These are phyloP conservation scores for Hylaea fasciaria DNA, from an alignment of 2,888 invertebrate species.

Conservation along the genomic window DNA sequence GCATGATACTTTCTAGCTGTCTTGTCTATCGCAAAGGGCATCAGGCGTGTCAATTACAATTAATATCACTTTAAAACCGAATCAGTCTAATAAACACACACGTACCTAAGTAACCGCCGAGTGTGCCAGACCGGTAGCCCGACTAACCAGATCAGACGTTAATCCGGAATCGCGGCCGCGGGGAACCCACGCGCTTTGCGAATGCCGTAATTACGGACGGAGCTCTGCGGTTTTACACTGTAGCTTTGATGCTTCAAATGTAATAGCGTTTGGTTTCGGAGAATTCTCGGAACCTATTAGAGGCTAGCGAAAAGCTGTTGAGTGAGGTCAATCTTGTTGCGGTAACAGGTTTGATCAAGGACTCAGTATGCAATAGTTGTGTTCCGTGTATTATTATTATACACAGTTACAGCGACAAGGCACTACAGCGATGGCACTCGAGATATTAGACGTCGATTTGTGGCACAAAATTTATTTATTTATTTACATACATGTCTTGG, in stretches of 20 bases:
- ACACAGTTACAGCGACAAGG: too few species aligned
- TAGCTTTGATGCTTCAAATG: slow-evolving; percentile 18
- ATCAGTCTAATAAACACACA: too few species aligned
- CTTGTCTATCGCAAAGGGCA: too few species aligned
- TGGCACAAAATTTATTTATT: too few species aligned
- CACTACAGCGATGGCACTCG: too few species aligned
- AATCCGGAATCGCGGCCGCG: slow-evolving; percentile 24
- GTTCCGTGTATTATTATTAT: neutral
- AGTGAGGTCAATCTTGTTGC: neutral
- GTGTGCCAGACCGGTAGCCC: slow-evolving; percentile 26
- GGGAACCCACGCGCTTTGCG: slow-evolving; percentile 20
- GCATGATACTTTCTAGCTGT: too few species aligned
- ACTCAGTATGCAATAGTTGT: neutral
- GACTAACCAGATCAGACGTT: slow-evolving; percentile 29
- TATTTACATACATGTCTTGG: too few species aligned
- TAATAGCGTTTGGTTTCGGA: slow-evolving; percentile 11
- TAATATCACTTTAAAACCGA: too few species aligned
- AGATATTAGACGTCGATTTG: too few species aligned
- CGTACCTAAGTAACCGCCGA: too few species aligned
- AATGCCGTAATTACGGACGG: slow-evolving; percentile 26
- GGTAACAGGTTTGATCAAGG: neutral
- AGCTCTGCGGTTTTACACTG: slow-evolving; percentile 33
- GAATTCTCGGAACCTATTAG: slow-evolving; percentile 10
- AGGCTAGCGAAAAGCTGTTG: neutral
- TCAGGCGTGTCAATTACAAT: too few species aligned